phyloP scores from a whole-genome alignment of 2,888 invertebrate species.

The Diploptera punctata region DNA sequence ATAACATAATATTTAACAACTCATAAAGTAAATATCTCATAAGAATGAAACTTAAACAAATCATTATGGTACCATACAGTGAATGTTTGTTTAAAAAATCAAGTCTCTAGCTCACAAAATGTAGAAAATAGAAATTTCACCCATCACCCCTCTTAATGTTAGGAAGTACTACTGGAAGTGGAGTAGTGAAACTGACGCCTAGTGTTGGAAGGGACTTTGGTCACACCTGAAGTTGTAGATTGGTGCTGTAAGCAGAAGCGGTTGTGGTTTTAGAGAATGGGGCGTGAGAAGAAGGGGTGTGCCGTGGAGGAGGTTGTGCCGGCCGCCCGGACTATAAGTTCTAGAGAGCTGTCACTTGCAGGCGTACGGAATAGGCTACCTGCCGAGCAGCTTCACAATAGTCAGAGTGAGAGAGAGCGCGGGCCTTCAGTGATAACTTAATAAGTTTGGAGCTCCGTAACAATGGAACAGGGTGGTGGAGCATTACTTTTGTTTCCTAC shows the following conservation, averaged over 20 bases:
- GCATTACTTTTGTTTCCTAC: conserved; percentile 33
- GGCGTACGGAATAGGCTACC: conserved; percentile 37
- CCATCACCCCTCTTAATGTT: no score
- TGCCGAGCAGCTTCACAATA: conserved; percentile 34
- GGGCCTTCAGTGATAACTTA: conserved; percentile 39
- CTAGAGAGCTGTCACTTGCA: conserved; percentile 31
- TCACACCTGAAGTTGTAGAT: conserved; percentile 24
- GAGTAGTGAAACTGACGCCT: no score
- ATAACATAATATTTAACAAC: no score
- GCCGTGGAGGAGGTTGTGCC: conserved; percentile 2
- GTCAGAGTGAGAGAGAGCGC: conserved; percentile 7
- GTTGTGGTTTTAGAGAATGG: conserved; percentile 21
- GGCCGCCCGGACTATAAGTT: conserved; percentile 25
- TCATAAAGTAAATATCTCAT: no score
- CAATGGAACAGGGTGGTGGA: conserved; percentile 35
- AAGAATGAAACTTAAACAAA: no score
- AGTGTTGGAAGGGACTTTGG: conserved; percentile 6
- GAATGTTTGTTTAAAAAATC: no score
- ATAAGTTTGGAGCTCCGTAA: conserved; percentile 38
- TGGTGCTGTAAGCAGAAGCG: conserved; percentile 12
- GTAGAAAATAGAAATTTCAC: no score
- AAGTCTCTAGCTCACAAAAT: no score
- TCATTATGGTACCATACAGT: no score
- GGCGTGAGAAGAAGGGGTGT: conserved; percentile 19
- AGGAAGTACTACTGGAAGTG: no score